Evolutionary conservation across 2,113 vertebrate species (phyloP).

Genomic region (Hippoglossus stenolepis): DNA sequence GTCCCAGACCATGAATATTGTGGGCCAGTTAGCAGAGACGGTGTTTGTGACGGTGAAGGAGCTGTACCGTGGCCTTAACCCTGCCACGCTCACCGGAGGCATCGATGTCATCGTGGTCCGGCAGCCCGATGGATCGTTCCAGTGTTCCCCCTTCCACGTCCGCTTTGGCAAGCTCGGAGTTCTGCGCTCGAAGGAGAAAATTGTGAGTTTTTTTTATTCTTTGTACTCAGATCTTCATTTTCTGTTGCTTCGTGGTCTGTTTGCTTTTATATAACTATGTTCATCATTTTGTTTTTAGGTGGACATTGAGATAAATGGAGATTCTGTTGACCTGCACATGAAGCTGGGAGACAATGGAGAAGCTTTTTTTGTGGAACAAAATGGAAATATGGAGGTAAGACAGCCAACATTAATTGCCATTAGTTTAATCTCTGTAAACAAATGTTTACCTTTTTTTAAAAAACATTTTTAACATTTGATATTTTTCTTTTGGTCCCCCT

Average conservation of each 20-base stretch:
- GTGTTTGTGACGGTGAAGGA: constrained; percentile 91
- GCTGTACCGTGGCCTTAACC: constrained; percentile 92
- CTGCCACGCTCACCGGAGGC: constrained; percentile 90
- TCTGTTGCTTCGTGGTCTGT: not conserved
- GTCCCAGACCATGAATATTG: constrained; percentile 92
- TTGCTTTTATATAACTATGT: not conserved
- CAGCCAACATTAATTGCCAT: not conserved
- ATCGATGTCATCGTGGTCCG: constrained; percentile 94
- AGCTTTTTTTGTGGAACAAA: constrained; percentile 94
- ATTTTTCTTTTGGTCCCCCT: not conserved
- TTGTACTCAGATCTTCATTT: not conserved
- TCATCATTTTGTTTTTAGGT: constrained; percentile 82
- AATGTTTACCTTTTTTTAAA: not conserved
- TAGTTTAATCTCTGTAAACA: not conserved
- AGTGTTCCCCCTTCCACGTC: constrained; percentile 94
- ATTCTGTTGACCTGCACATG: constrained; percentile 93
- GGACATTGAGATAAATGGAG: constrained; percentile 95
- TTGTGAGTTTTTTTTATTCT: constrained; percentile 82
- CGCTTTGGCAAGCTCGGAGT: constrained; percentile 96
- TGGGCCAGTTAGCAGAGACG: constrained; percentile 92
- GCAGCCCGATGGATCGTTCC: constrained; percentile 90
- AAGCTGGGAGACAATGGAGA: constrained; percentile 95
- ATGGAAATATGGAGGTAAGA: constrained; percentile 84
- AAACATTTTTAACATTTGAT: not conserved
- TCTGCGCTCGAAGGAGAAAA: constrained; percentile 92